phyloP scores from a whole-genome alignment of 2,113 vertebrate species.

The Eulemur rufifrons region DNA sequence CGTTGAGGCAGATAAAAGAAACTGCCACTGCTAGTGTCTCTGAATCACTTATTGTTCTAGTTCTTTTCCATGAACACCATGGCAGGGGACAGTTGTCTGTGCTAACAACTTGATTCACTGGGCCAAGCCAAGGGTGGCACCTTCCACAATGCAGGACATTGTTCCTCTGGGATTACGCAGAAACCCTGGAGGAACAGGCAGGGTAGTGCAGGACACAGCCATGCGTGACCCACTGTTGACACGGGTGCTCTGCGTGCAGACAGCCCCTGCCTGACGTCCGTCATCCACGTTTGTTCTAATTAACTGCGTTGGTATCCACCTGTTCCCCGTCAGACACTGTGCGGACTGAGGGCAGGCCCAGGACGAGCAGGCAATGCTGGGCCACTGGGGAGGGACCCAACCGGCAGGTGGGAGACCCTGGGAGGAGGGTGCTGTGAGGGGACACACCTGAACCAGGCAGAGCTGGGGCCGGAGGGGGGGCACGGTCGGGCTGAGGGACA shows the following conservation, averaged over 20 bases:
- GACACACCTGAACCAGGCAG: not conserved
- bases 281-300: not conserved
- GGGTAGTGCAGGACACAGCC: rapidly evolving
- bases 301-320: no score
- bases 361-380: not conserved
- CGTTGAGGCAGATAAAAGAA: not conserved
- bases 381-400: not conserved
- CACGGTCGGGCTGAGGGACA: not conserved
- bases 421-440: not conserved
- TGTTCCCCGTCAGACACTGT: no score
- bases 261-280: not conserved
- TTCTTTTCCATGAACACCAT: not conserved
- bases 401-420: no score
- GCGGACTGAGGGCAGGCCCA: not conserved
- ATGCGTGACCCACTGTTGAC: rapidly evolving
- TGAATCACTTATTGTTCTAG: not conserved
- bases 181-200: not conserved
- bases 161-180: not conserved
- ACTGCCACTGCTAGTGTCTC: rapidly evolving
- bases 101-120: rapidly evolving
- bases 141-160: not conserved
- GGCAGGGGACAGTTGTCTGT: rapidly evolving
- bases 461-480: not conserved
- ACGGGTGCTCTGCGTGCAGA: rapidly evolving
- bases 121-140: not conserved